Base-by-base conservation (phyloP, 53 echinoderm and acorn worm genomes). In the Holothuria scabra region DNA sequence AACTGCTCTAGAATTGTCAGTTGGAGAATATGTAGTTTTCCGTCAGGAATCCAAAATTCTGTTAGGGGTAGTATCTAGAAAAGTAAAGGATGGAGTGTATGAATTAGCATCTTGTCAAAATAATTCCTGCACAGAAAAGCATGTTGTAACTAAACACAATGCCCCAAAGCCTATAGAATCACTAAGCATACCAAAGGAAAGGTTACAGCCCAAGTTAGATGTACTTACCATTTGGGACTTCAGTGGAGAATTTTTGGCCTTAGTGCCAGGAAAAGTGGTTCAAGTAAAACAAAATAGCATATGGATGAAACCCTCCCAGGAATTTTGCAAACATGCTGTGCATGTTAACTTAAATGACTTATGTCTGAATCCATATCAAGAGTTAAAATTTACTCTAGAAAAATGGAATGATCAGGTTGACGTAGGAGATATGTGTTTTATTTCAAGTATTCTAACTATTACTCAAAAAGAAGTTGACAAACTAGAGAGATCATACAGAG, bases 201-300 rank as follows among this genome's bases (percentile, higher is more conserved):
- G 79, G 44, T 32, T 81, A 81, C 32, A 61, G 82, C 41, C 63
- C 82, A 31, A 62, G 60, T 31, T 60, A 81, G 63, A 61, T 10
- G 31, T 60, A 81, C 37, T 61, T 81, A n/a, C n/a, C n/a, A n/a
- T n/a, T n/a, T n/a, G n/a, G n/a, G n/a, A n/a, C n/a, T n/a, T n/a
- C 38, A 56, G 29, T 57, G 25, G 75, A 25, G n/a, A 23, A 25
- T 60, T n/a, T 60, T 5, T 23, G 22, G n/a, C 25, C 22, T 60
- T n/a, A 23, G 25, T n/a, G 9, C 66, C 66, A 66, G 22, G 66
- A 12, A 66, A 26, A 24, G 18, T 66, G 14, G 31, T 66, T 14
- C 66, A 66, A 66, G 28, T 66, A 29, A 22, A 26, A 14, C 66
- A 66, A 66, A 66, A 3, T 66, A 5, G 14, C 13, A 66, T 22